These are phyloP conservation scores for Artemia franciscana DNA, from an alignment of 1,140 invertebrate genomes.

Conservation along the genomic window DNA sequence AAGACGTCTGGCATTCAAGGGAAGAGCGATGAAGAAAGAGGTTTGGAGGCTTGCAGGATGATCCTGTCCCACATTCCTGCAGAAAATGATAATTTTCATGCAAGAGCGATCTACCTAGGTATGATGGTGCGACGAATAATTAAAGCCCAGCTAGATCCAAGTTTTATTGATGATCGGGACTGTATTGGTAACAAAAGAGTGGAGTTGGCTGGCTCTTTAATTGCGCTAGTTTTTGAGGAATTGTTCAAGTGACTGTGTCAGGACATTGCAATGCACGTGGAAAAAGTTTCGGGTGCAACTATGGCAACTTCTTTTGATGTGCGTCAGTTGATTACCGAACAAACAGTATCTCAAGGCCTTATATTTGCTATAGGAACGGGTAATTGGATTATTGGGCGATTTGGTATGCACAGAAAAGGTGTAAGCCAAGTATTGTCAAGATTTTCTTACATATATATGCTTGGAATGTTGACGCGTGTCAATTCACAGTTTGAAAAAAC, in stretches of 20 bases:
- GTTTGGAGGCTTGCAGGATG: not conserved
- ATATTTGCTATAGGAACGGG: slow-evolving; percentile 83
- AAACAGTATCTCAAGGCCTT: slow-evolving; percentile 77
- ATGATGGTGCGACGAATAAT: slow-evolving; percentile 80
- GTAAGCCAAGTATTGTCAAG: slow-evolving; percentile 92
- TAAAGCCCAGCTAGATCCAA: slow-evolving; percentile 49
- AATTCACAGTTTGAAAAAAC: slow-evolving; percentile 99
- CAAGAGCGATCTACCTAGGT: slow-evolving; percentile 21
- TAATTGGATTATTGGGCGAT: slow-evolving; percentile 97
- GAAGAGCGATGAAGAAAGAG: not conserved
- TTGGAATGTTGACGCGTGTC: slow-evolving; percentile 99
- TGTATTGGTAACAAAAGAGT: slow-evolving; percentile 98
- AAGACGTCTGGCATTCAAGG: too few relatives aligned
- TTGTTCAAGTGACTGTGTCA: slow-evolving; percentile 87
- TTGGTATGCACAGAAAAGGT: slow-evolving; percentile 92
- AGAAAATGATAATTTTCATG: not conserved
- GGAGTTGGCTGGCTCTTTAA: slow-evolving; percentile 83
- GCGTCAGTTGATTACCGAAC: slow-evolving; percentile 81
- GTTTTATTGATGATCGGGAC: slow-evolving; percentile 80
- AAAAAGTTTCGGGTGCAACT: slow-evolving; percentile 86
- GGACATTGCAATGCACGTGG: slow-evolving; percentile 73
- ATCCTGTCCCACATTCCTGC: not conserved
- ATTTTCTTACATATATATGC: slow-evolving; percentile 87
- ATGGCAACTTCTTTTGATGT: slow-evolving; percentile 92
- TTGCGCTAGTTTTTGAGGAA: slow-evolving; percentile 96